Conservation (phyloP, 2,888 invertebrate species). For the Petrolisthes cinctipes region DNA sequence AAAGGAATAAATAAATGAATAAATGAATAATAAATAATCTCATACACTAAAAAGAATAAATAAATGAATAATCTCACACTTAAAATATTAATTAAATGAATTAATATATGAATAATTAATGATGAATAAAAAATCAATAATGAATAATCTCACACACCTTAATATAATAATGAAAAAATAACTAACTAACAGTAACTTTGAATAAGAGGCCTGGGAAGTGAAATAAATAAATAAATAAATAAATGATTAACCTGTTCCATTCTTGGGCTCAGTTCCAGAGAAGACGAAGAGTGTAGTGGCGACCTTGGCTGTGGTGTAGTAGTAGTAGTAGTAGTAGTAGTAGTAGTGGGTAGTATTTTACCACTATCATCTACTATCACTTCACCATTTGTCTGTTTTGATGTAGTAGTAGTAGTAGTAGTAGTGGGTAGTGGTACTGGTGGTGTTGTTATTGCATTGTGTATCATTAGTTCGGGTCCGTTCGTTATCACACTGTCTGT, state of each 20-base stretch:
- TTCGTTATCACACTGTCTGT: conserved; percentile 55
- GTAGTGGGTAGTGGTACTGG: not conserved
- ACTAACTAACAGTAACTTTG: too few species aligned
- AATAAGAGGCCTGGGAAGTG: too few species aligned
- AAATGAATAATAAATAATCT: too few species aligned
- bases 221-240: not conserved
- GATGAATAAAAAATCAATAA: too few species aligned
- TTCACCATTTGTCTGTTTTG: conserved; percentile 20
- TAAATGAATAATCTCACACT: too few species aligned
- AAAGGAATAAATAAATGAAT: too few species aligned
- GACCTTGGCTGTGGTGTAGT: conserved; percentile 63
- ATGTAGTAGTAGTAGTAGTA: not conserved
- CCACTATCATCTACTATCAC: conserved; percentile 1
- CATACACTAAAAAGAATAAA: too few species aligned
- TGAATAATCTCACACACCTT: too few species aligned
- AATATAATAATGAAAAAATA: too few species aligned
- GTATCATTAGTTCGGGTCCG: not conserved
- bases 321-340: not conserved
- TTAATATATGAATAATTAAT: not conserved
- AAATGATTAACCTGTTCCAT: conserved; percentile 66
- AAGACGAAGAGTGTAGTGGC: conserved; percentile 66
- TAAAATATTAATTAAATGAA: too few species aligned
- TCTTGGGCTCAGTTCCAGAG: conserved; percentile 66
- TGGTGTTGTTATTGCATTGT: not conserved
- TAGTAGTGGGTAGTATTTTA: not conserved